These are phyloP conservation scores for Ibycter americanus DNA, from an alignment of 2,797 vertebrate species.

Conservation along the genomic window DNA sequence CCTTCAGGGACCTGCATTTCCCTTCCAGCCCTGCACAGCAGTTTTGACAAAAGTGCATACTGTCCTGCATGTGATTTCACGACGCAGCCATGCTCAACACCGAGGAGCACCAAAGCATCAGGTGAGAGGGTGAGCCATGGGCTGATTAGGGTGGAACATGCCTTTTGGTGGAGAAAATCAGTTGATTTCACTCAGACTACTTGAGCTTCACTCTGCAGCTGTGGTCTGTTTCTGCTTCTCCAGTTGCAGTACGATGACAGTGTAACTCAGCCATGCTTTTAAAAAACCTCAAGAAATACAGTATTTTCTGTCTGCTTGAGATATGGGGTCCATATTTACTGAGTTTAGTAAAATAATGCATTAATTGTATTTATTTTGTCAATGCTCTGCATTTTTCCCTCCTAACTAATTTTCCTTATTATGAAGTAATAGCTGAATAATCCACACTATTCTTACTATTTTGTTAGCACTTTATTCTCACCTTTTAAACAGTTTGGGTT, in stretches of 20 bases:
- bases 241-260: not conserved
- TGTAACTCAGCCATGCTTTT: not conserved
- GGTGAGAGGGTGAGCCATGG: not conserved
- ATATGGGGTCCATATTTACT: not conserved
- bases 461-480: not conserved
- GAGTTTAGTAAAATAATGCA: not conserved
- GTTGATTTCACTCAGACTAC: not conserved
- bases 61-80: not conserved
- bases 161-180: not conserved
- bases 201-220: not conserved
- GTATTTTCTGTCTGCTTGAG: not conserved
- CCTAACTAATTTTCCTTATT: not conserved
- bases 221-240: not conserved
- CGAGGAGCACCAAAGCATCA: not conserved
- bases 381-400: not conserved
- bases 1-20: not conserved
- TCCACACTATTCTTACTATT: not conserved
- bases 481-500: not conserved
- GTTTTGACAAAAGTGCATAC: not conserved
- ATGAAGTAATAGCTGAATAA: not conserved
- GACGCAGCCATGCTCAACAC: not conserved
- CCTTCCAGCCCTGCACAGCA: not conserved
- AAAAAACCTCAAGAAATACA: not conserved
- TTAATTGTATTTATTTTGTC: not conserved
- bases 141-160: not conserved